phyloP scores from a whole-genome alignment of 2,113 vertebrate genomes.

The Girardinichthys multiradiatus region DNA sequence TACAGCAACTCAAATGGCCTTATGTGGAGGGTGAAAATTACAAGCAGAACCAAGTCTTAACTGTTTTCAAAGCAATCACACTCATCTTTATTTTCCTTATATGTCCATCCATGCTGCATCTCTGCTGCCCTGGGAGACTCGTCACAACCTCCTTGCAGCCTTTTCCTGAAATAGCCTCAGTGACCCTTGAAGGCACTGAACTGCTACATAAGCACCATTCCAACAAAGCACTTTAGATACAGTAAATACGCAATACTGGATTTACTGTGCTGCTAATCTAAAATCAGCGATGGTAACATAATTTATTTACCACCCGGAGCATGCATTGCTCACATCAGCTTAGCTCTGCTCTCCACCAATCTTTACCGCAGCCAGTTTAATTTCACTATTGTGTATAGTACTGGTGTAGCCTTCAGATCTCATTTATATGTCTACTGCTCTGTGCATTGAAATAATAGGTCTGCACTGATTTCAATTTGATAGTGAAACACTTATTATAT shows the following conservation, averaged over 20 bases:
- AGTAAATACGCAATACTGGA: slow-evolving; percentile 23
- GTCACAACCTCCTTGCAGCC: slow-evolving; percentile 63
- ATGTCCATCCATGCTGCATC: slow-evolving; percentile 36
- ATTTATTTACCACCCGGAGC: slow-evolving; percentile 38
- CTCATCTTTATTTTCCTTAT: slow-evolving; percentile 49
- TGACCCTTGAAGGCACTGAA: slow-evolving; percentile 39
- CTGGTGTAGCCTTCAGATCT: too few species aligned
- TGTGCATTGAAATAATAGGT: too few species aligned
- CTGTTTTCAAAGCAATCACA: slow-evolving; percentile 24
- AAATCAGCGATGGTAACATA: slow-evolving; percentile 23
- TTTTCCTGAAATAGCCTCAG: slow-evolving; percentile 69
- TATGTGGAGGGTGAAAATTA: slow-evolving; percentile 23
- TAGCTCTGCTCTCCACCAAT: slow-evolving; percentile 15
- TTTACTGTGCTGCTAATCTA: slow-evolving; percentile 33
- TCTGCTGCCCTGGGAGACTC: slow-evolving; percentile 56
- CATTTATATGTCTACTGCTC: too few species aligned
- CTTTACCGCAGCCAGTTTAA: background rate
- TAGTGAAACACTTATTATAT: background rate
- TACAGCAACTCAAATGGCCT: background rate
- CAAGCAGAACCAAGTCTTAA: slow-evolving; percentile 27
- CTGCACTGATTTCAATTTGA: background rate
- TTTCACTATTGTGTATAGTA: background rate
- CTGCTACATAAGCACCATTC: slow-evolving; percentile 40
- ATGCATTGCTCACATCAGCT: slow-evolving; percentile 23
- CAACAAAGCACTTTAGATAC: slow-evolving; percentile 50